Conservation (phyloP, 2,113 vertebrate species). For the Pangasianodon gigas region DNA sequence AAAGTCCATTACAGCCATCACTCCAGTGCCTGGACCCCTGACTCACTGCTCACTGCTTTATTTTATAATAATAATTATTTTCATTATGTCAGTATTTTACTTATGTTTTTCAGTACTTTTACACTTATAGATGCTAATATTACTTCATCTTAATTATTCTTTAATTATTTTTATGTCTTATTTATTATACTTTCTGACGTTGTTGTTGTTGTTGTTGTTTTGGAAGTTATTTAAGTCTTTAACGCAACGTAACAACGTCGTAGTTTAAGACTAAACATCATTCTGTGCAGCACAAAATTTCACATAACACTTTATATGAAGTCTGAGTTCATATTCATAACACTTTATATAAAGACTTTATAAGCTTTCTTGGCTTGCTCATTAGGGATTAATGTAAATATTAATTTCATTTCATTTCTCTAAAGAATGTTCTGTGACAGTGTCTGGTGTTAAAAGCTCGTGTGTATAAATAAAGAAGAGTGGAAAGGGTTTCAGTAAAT, state of each 20-base stretch:
- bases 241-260: neutral
- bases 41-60: neutral
- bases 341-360: neutral
- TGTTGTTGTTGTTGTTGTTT: neutral
- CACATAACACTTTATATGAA: neutral
- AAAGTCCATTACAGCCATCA: neutral
- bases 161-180: neutral
- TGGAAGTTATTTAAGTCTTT: neutral
- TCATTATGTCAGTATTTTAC: neutral
- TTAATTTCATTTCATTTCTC: neutral
- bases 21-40: neutral
- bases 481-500: neutral
- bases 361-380: neutral
- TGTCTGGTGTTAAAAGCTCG: neutral
- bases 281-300: neutral
- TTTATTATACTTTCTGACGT: neutral
- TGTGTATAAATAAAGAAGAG: neutral
- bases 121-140: neutral
- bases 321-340: neutral
- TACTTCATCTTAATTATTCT: neutral
- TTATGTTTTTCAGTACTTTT: neutral
- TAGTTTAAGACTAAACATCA: neutral
- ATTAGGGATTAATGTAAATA: neutral
- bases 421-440: neutral
- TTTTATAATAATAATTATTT: neutral